Base-by-base conservation (phyloP, 2,113 vertebrate species). In the Vimba vimba region DNA sequence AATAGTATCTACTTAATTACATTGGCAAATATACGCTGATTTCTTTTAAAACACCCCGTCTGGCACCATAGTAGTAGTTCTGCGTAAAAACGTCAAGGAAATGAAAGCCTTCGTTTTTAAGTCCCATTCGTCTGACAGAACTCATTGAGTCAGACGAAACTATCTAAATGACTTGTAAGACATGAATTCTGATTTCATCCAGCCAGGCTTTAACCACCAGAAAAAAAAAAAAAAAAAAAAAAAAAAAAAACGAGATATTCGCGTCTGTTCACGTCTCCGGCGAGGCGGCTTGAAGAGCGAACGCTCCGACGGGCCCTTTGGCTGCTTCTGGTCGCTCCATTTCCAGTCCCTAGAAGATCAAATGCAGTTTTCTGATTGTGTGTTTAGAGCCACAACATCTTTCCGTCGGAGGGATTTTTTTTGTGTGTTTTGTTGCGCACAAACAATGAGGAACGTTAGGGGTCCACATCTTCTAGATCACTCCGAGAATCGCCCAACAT, bases 381-480 rank as follows among this genome's bases (percentile, higher is more conserved):
- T 91, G 86, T 92, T 83, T 25, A 86, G 90, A 93, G 89, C 92
- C 86, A 80, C 82, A 90, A 87, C 80, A 85, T 91, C 89, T 90
- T 89, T 90, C 91, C 89, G 86, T 83, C 60, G 83, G 89, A 92
- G 88, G 89, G 68, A 86, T 87, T 86, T 84, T 86, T 68, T 75
- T 82, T 59, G 89, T 43, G 89, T 79, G 76, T 87, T 86, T 83
- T 60, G 50, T 55, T 83, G 82, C 57, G 69, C 84, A 85, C 76
- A 84, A 75, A 77, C 84, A 83, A 91, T 60, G 33, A 68, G 85
- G 80, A 73, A 84, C 79, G 89, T 91, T 98, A 99, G 0, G 98
- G 96, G 89, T 99, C 98, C 0, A 99, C 97, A 0, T 99, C 98
- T 33, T 99, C 98, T 85, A 99, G 95, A 94, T 99, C 98, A 90